Conservation (phyloP, 2,113 vertebrate genomes). For the Athene cunicularia region DNA sequence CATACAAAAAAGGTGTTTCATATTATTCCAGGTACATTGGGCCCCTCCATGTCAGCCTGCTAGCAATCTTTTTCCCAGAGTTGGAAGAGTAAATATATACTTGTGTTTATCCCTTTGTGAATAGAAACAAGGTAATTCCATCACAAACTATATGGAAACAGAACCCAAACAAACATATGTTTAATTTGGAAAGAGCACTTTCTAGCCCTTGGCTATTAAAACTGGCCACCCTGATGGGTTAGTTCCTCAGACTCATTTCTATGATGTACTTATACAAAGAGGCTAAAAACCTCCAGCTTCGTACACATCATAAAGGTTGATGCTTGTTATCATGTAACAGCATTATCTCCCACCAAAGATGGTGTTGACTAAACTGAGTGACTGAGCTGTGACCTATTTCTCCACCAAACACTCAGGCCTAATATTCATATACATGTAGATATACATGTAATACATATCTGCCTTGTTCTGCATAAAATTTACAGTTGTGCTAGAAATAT, state of each 20-base stretch:
- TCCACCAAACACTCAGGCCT: not conserved
- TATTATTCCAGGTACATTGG: constrained; percentile 71
- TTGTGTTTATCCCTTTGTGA: not conserved
- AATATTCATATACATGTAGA: not conserved
- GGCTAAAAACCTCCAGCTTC: not conserved
- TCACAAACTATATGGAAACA: not conserved
- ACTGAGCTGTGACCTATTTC: not conserved
- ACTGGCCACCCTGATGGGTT: not conserved
- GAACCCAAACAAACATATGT: not conserved
- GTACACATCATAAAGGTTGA: not conserved
- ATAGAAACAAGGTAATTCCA: constrained; percentile 6
- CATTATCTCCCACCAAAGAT: not conserved
- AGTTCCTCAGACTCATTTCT: not conserved
- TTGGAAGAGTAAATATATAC: not conserved
- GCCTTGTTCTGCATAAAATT: not conserved
- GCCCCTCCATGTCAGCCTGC: constrained; percentile 12
- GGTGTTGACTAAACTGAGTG: not conserved
- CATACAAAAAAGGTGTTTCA: constrained; percentile 68
- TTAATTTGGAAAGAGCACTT: not conserved
- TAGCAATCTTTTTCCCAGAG: constrained; percentile 56
- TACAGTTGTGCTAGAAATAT: not conserved
- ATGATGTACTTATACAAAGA: not conserved
- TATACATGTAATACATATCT: not conserved
- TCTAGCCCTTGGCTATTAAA: not conserved
- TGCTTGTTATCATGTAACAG: not conserved